Percentiles rank a stretch among this genome's conserved stretches.
phyloP scores from a whole-genome alignment of 2,113 vertebrate genomes.

The Xerus inauris region DNA sequence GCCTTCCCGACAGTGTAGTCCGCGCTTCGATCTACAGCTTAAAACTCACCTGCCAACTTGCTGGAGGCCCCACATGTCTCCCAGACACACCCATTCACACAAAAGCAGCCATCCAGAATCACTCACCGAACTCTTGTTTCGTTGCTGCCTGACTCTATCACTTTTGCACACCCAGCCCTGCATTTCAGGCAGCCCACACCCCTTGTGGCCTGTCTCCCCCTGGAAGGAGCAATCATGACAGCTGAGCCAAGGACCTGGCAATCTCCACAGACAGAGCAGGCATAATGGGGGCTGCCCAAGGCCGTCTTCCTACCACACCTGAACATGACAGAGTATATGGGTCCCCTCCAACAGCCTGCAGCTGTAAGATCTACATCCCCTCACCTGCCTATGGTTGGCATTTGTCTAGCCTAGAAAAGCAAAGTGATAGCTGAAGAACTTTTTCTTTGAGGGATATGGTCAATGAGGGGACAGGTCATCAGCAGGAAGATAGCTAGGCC shows the following conservation, averaged over 20 bases:
- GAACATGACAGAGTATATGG: background rate
- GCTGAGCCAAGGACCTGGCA: background rate
- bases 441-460: background rate
- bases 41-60: background rate
- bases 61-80: background rate
- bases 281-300: background rate
- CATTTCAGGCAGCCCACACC: fast-evolving
- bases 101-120: background rate
- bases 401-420: background rate
- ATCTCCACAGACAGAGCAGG: background rate
- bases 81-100: slow-evolving; percentile 19
- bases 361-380: background rate
- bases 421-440: background rate
- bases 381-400: slow-evolving; percentile 2
- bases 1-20: background rate
- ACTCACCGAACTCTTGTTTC: background rate
- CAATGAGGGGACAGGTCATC: background rate
- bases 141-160: background rate
- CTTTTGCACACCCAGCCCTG: background rate
- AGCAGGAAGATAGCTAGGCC: background rate
- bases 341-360: background rate
- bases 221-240: background rate
- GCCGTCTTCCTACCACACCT: background rate
- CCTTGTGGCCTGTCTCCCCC: background rate
- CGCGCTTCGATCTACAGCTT: background rate